Base-by-base conservation (phyloP, 1,140 invertebrate genomes). In the Zaprionus camerounensis region DNA sequence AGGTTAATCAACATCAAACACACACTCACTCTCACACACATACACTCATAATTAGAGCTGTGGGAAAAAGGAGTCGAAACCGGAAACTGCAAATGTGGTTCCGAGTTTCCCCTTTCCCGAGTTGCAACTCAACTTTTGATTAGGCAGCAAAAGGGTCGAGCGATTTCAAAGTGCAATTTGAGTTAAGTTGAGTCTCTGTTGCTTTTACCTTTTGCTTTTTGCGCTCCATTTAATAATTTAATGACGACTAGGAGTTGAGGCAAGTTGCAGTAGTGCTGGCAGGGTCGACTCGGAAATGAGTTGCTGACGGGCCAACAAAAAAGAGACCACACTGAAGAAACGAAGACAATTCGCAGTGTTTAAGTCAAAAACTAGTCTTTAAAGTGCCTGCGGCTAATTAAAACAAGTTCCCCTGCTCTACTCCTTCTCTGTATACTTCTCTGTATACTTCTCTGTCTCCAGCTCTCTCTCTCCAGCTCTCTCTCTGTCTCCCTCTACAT, bases 151-250 rank as follows among this genome's bases (percentile, higher is more conserved):
- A 64, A 65, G 57, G 62, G 71, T 72, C 68, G 78, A 51, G 46
- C 46, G 20, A 51, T 13, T 24, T 17, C n/a, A 46, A 46, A 51
- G 46, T 24, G 46, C 46, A 71, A 64, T 34, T 41, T 55, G 28
- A 49, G 44, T 12, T 55, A 28, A 49, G 44, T 12, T 24, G 26
- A 63, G 20, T 13, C 38, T 38, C 53, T 49, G 6, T 7, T 55
- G n/a, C 5, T 67, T 49, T 65, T 55, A 41, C 59, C 15, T 57
- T 38, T 11, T 63, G 38, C 20, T 11, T 72, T 76, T 69, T 69
- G 78, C 78, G 78, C 81, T 84, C 69, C 75, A 90, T 84, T 88
- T 90, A 88, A 88, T 84, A 88, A 81, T 88, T 88, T 87, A 87
- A 87, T 80, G 81, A 49, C 38, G 31, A 69, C 57, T 41, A 76